Conservation (phyloP, 2,888 invertebrate species). For the Pyrgus malvae region DNA sequence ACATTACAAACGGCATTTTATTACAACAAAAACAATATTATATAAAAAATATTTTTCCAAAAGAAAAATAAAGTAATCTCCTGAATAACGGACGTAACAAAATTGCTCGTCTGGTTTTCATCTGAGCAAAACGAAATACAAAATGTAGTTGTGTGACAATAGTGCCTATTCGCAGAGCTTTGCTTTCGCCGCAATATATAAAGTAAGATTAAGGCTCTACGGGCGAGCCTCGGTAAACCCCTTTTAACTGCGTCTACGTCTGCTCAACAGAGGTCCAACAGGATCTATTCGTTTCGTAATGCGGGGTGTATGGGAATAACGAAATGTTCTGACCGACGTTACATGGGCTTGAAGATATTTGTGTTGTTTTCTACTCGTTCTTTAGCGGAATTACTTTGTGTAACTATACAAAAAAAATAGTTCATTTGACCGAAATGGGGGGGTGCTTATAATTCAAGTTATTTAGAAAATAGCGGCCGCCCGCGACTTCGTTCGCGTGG, state of each 20-base stretch:
- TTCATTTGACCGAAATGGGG: too few relatives aligned
- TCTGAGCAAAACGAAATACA: background rate
- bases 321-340: slow-evolving; percentile 2
- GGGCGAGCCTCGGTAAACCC: slow-evolving; percentile 14
- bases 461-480: too few relatives aligned
- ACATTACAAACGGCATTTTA: too few relatives aligned
- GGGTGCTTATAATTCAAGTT: too few relatives aligned
- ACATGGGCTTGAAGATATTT: background rate
- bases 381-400: too few relatives aligned
- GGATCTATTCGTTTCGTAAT: slow-evolving; percentile 4
- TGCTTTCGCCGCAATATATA: slow-evolving; percentile 6
- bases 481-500: too few relatives aligned
- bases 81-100: too few relatives aligned
- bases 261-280: too few relatives aligned
- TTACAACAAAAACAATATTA: background rate
- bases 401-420: too few relatives aligned
- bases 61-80: too few relatives aligned
- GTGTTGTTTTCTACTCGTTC: background rate
- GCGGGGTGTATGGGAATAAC: background rate
- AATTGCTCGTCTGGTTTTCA: background rate
- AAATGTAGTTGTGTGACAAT: slow-evolving; percentile 7
- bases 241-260: slow-evolving; percentile 22
- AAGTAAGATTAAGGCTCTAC: slow-evolving; percentile 22
- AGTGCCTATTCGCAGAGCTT: background rate
- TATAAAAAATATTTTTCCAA: background rate